These are phyloP conservation scores for Periparus ater DNA, from an alignment of 2,797 vertebrate species.

Conservation along the genomic window DNA sequence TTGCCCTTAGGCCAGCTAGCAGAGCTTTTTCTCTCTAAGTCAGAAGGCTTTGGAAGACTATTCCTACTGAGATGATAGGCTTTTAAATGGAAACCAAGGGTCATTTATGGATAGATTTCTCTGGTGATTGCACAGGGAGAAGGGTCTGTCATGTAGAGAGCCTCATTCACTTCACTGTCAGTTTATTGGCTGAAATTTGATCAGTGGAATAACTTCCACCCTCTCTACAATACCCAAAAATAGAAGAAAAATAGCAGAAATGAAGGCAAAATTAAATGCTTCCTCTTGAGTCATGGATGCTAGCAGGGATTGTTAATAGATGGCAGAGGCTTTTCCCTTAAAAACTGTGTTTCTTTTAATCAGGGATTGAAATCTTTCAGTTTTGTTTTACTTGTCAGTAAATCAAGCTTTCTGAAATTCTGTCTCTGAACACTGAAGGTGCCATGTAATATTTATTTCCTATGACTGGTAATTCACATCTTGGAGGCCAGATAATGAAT, in stretches of 20 bases:
- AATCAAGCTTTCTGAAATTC: background rate
- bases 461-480: background rate
- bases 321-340: background rate
- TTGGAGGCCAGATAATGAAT: background rate
- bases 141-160: background rate
- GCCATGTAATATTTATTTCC: background rate
- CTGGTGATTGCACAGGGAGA: background rate
- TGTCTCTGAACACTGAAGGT: background rate
- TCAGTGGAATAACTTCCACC: background rate
- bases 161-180: background rate
- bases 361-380: background rate
- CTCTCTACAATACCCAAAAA: background rate
- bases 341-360: background rate
- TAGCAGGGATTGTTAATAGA: background rate
- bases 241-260: background rate
- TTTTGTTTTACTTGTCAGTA: background rate
- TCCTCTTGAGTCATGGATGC: background rate
- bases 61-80: slow-evolving; percentile 7
- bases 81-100: slow-evolving; percentile 11
- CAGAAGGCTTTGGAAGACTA: background rate
- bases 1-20: background rate
- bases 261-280: background rate
- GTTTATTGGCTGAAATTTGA: background rate
- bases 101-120: background rate
- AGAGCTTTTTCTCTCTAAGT: background rate